Conservation (phyloP, 1,140 invertebrate species). For the Euborellia annulipes region DNA sequence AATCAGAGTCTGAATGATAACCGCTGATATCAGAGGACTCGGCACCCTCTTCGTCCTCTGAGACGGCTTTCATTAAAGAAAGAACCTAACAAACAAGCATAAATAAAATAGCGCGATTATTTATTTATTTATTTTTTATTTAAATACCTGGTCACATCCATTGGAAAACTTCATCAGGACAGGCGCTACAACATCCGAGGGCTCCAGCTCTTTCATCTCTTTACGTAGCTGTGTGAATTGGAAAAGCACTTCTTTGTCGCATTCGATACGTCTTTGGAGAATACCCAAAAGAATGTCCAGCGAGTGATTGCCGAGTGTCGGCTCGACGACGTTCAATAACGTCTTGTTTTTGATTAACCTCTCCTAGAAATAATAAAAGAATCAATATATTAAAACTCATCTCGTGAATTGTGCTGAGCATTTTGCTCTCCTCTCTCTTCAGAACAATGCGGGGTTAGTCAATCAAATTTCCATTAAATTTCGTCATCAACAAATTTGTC, state of each 20-base stretch:
- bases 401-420: no score
- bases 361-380: no score
- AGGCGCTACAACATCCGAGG: constrained; percentile 47
- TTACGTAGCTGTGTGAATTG: constrained; percentile 52
- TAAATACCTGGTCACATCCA: constrained; percentile 48
- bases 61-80: constrained; percentile 48
- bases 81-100: no score
- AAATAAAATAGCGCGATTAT: no score
- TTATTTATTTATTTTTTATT: no score
- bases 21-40: constrained; percentile 43
- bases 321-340: constrained; percentile 68
- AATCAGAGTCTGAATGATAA: constrained; percentile 70
- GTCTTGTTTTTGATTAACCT: constrained; percentile 79
- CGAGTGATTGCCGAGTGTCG: constrained; percentile 34
- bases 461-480: no score
- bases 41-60: constrained; percentile 23
- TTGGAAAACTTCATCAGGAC: constrained; percentile 69
- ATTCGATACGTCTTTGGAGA: constrained; percentile 44
- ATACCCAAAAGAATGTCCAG: constrained; percentile 38
- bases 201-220: constrained; percentile 47
- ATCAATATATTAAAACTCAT: no score
- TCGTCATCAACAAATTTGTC: no score
- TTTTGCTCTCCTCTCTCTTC: no score
- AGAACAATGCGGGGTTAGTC: no score
- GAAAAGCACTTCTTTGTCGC: constrained; percentile 51